phyloP scores from a whole-genome alignment of 2,888 invertebrate species.

The Agrochola macilenta region DNA sequence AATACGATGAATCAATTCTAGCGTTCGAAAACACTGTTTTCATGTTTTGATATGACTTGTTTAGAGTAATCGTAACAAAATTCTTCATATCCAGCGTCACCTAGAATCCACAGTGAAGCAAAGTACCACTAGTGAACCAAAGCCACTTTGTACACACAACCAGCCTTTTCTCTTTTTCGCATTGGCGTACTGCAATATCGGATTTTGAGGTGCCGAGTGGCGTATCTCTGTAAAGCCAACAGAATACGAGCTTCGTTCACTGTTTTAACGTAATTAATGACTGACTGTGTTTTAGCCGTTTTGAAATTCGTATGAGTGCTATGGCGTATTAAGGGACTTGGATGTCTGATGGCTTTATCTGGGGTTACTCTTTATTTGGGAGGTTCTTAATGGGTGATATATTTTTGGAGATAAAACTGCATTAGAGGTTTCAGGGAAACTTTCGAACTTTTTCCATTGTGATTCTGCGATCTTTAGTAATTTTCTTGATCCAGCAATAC shows the following conservation, averaged over 20 bases:
- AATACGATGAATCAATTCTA: neutral
- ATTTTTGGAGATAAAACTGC: neutral
- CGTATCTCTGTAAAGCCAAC: conserved; percentile 48
- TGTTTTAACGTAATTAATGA: conserved; percentile 68
- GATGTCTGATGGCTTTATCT: conserved; percentile 14
- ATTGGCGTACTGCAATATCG: conserved; percentile 46
- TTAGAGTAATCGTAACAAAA: neutral
- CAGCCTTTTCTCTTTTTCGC: conserved; percentile 27
- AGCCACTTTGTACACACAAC: conserved; percentile 16
- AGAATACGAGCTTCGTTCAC: conserved; percentile 46
- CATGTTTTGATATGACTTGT: neutral
- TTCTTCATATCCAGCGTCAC: neutral
- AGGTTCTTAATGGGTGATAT: neutral
- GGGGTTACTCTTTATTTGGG: neutral
- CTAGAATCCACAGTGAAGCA: neutral
- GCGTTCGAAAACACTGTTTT: neutral
- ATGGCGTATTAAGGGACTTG: conserved; percentile 21
- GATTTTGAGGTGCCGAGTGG: conserved; percentile 50
- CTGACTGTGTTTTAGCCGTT: conserved; percentile 47
- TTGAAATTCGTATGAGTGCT: conserved; percentile 51
- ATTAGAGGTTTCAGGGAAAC: neutral
- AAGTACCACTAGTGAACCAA: too few species aligned
- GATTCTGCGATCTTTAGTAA: neutral
- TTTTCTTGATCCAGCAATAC: neutral
- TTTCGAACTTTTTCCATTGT: neutral